These are phyloP conservation scores for Tinamus guttatus DNA, from an alignment of 2,113 vertebrate species.

Conservation along the genomic window DNA sequence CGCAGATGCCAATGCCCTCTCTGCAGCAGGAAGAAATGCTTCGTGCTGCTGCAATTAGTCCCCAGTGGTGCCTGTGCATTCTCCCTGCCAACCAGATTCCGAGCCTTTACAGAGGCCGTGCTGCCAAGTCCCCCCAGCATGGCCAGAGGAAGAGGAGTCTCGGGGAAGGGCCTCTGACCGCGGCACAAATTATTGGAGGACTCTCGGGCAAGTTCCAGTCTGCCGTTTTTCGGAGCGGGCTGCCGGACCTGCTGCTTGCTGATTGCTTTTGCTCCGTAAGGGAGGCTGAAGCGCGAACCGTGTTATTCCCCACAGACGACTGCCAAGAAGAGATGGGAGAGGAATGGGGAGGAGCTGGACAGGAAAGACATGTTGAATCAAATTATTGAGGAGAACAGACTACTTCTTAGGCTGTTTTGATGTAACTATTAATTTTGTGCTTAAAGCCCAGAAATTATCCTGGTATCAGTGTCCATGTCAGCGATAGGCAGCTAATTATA, in stretches of 20 bases:
- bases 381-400: not conserved
- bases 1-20: not conserved
- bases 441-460: not conserved
- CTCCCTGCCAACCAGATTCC: not conserved
- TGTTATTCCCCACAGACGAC: not conserved
- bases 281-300: not conserved
- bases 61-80: not conserved
- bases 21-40: not conserved
- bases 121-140: not conserved
- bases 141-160: not conserved
- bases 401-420: not conserved
- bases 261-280: conserved; percentile 17
- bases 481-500: not conserved
- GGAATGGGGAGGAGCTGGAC: not conserved
- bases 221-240: conserved; percentile 37
- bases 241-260: not conserved
- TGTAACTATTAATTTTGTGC: not conserved
- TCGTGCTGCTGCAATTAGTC: not conserved
- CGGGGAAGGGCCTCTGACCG: not conserved
- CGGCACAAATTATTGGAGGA: not conserved
- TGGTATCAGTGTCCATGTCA: not conserved
- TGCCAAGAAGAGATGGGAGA: not conserved
- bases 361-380: not conserved
- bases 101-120: fast-evolving
- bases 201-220: conserved; percentile 42